Conservation (phyloP, 1,140 invertebrate genomes). For the Plodia interpunctella region DNA sequence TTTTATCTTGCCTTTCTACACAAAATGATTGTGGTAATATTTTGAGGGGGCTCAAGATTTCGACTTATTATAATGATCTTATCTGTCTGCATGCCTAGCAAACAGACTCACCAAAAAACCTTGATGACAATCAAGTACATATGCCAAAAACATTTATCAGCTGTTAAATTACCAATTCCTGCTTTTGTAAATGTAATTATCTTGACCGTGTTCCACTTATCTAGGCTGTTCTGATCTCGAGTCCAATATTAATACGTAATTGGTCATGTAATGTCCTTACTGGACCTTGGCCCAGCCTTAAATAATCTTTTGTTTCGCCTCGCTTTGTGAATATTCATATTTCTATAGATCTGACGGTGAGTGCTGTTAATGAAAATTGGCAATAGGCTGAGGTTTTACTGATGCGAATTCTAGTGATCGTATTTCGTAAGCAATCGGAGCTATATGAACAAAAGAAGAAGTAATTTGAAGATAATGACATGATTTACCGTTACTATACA, state of each 20-base stretch:
- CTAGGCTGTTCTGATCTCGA: not conserved
- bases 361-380: not conserved
- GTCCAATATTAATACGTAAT: conserved; percentile 2
- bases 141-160: not conserved
- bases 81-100: too few species aligned
- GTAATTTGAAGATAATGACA: too few species aligned
- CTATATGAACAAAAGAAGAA: too few species aligned
- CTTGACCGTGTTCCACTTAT: conserved; percentile 4
- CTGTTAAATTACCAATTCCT: not conserved
- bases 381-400: not conserved
- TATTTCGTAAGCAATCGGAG: not conserved
- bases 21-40: too few species aligned
- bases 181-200: conserved; percentile 2
- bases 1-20: too few species aligned
- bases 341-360: not conserved
- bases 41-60: too few species aligned
- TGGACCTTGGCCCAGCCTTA: not conserved
- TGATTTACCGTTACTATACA: too few species aligned
- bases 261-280: not conserved
- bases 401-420: not conserved
- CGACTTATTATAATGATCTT: too few species aligned
- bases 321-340: not conserved
- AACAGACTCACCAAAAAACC: not conserved
- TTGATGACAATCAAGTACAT: not conserved
- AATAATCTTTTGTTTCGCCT: conserved; percentile 2